Conservation (phyloP, 1,140 invertebrate genomes). For the Atta colombica region DNA sequence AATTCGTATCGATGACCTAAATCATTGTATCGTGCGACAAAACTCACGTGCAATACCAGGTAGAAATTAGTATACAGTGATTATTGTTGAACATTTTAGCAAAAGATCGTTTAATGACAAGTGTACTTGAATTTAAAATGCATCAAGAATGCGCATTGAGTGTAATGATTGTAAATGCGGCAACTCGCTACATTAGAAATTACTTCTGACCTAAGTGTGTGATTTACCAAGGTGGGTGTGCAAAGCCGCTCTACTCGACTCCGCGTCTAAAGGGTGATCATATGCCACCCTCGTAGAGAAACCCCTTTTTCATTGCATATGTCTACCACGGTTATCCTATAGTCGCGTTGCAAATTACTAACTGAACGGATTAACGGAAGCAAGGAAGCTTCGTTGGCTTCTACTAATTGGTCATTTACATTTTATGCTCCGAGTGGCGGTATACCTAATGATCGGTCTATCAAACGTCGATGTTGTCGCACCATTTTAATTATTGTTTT, state of each 20-base stretch:
- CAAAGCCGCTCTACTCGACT: constrained; percentile 21
- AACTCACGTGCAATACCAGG: background rate
- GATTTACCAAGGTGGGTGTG: constrained; percentile 14
- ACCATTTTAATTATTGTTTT: constrained; percentile 26
- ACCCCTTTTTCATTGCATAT: constrained; percentile 39
- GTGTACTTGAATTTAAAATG: constrained; percentile 14
- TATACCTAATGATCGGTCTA: constrained; percentile 7
- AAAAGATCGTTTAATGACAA: background rate
- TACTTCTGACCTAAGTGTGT: constrained; percentile 14
- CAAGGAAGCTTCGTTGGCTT: constrained; percentile 22
- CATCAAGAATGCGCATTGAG: background rate
- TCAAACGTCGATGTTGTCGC: constrained; percentile 1
- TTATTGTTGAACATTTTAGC: background rate
- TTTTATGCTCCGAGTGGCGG: background rate
- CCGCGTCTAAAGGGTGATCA: background rate
- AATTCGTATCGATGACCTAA: constrained; percentile 6
- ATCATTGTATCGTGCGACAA: background rate
- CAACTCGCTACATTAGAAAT: background rate
- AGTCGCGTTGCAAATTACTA: constrained; percentile 16
- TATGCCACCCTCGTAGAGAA: constrained; percentile 39
- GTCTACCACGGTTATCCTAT: constrained; percentile 38
- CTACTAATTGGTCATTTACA: constrained; percentile 22
- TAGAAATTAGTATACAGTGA: background rate
- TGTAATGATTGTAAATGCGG: background rate
- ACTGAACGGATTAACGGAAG: constrained; percentile 40